Percentiles rank a stretch among this genome's conserved stretches.
phyloP scores from a whole-genome alignment of 64 coral and sea anemone genomes.

The Porites australiensis region DNA sequence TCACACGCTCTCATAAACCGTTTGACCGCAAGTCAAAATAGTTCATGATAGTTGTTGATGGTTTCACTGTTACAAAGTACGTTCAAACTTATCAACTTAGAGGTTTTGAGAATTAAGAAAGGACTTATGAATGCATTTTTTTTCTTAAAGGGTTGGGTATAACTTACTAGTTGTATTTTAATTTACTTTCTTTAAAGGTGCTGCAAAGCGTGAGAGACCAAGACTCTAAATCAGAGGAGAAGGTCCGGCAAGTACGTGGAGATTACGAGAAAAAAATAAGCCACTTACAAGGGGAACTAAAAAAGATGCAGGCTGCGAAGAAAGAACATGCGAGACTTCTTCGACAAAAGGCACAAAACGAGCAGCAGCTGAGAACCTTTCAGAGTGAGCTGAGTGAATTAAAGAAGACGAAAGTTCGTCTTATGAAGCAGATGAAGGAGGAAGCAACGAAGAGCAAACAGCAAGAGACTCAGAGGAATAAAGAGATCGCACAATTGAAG shows the following conservation, averaged over 20 bases:
- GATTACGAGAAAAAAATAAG: slow-evolving; percentile 94
- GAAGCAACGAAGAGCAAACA: slow-evolving; percentile 91
- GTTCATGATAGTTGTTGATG: no score
- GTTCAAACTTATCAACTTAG: no score
- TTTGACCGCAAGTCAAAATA: no score
- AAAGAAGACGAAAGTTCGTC: slow-evolving; percentile 89
- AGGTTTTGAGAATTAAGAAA: no score
- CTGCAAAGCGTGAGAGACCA: slow-evolving; percentile 63
- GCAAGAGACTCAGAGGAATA: slow-evolving; percentile 85
- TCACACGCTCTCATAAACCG: no score
- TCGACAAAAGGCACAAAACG: slow-evolving; percentile 93
- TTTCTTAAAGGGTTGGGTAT: no score
- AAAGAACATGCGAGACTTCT: slow-evolving; percentile 88
- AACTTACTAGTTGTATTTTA: background rate
- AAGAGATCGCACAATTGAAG: slow-evolving; percentile 89
- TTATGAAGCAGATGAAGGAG: slow-evolving; percentile 99
- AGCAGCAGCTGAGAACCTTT: slow-evolving; percentile 76
- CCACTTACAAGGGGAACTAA: slow-evolving; percentile 85
- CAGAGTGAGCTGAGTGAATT: slow-evolving; percentile 85
- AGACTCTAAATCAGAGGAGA: slow-evolving; percentile 64
- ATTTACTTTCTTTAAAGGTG: slow-evolving; percentile 13
- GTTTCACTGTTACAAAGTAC: no score
- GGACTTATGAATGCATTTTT: no score
- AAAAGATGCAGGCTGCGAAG: slow-evolving; percentile 96
- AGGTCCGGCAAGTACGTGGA: slow-evolving; percentile 74